Evolutionary conservation across 2,888 invertebrate species (phyloP), one percentile per base, ranked within the genome.

Genomic region (Cosmia trapezina): DNA sequence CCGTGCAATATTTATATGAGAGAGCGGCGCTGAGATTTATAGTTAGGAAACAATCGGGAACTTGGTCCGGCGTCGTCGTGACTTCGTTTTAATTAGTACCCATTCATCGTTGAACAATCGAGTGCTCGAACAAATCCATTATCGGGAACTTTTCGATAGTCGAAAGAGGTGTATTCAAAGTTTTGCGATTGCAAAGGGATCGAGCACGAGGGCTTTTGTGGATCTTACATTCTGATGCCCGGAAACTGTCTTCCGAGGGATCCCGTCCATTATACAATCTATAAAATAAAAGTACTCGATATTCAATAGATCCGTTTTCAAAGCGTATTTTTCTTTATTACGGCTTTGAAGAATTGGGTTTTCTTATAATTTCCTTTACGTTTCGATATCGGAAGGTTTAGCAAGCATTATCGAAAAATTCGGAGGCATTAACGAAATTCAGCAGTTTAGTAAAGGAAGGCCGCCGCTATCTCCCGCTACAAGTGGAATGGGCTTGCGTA

Each of bases 81-180:
- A 96, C 95, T 96, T 95, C 94, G 93, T 96, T 96, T 96, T 96
- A 96, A 96, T 96, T 96, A 96, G 96, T 94, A 92, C 94, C 96
- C 95, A 96, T 96, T 96, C 95, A 96, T 95, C 93, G 94, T 90
- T 87, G 95, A 95, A 96, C 96, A 95, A 96, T 96, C 91, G 95
- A 93, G 93, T 94, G 92, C 93, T 93, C 93, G 92, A 93, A 95
- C 95, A 93, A 95, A 96, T 95, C 95, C 94, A 96, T 96, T 96
- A 96, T 95, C 90, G 92, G 88, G 91, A 96, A 95, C 95, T 96
- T 96, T 96, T 96, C 94, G 95, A 96, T 96, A 94, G 94, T 94
- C 94, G 93, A 94, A 95, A 94, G 94, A 94, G 94, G 94, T 95
- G 93, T 95, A 94, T 94, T 94, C 93, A 91, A 94, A 95, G 93